Base-by-base conservation (phyloP, 2,113 vertebrate genomes). In the Cairina moschata region DNA sequence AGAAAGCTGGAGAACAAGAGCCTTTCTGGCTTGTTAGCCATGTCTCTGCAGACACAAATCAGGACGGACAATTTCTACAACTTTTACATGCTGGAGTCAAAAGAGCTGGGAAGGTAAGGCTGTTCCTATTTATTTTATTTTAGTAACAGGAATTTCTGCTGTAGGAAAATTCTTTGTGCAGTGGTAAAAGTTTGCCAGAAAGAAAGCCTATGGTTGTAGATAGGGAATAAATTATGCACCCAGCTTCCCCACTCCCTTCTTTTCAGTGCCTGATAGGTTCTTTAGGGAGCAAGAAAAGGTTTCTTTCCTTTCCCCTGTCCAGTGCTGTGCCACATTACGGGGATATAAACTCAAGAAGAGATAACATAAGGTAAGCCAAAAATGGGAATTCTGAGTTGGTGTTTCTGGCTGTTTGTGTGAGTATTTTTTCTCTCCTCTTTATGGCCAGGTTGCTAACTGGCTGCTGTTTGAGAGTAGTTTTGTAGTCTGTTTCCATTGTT, bases 81-180 rank as follows among this genome's bases (percentile, higher is more conserved):
- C 89, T 98, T 98, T 54, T 99, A 99, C 79, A 95, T 98, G 22
- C 96, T 99, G 83, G 98, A 98, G 44, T 84, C 97, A 2, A 98
- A 98, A 40, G 99, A 99, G 65, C 95, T 99, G 3, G 99, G 99
- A 78, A 98, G 99, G 99, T 99, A 97, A 98, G 98, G 21, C 67
- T 65, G 62, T 42, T 93, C 32, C 18, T 36, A 0, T 44, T 88
- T 40, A 5, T 63, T 48, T 77, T 40, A 71, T 60, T 69, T 54
- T 16, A 32, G 28, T 29, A 40, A 59, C 55, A 62, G 69, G 23
- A 44, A 32, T 78, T 93, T 78, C 52, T 88, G 21, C 29, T 68
- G 72, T 9, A 22, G 44, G 32, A 74, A 11, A 83, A 20, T 26
- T 68, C 16, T 36, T 46, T 83, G 42, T 78, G 29, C 60, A 75